Conservation (phyloP, 2,888 invertebrate genomes). For the Campoplex capitator region DNA sequence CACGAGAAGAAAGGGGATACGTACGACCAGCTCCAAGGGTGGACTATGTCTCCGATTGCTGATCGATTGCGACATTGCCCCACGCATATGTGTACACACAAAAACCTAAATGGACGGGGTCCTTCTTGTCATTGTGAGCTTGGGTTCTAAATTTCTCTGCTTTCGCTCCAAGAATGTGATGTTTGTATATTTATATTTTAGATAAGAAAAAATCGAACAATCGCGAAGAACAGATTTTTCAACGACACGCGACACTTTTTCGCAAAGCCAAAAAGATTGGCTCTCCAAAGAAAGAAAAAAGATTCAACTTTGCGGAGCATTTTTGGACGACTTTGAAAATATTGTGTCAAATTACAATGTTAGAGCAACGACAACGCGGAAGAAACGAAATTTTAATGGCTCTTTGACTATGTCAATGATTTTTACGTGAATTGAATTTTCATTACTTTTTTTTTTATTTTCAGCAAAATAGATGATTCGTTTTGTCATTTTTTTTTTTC, state of each 20-base stretch:
- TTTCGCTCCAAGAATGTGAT: background rate
- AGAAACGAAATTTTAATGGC: background rate
- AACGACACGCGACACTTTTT: no score
- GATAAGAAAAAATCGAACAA: background rate
- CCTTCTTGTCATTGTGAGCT: constrained; percentile 2
- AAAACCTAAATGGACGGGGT: background rate
- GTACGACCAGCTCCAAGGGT: constrained; percentile 76
- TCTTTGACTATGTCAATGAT: background rate
- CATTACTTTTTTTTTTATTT: background rate
- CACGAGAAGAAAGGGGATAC: constrained; percentile 67
- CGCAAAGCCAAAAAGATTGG: background rate
- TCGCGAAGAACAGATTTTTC: background rate
- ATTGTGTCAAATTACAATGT: background rate
- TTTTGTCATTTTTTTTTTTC: background rate
- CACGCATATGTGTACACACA: background rate
- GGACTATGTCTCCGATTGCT: constrained; percentile 69
- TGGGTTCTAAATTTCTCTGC: background rate
- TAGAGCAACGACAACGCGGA: background rate
- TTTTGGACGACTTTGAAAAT: background rate
- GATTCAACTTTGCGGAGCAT: background rate
- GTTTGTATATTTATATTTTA: background rate
- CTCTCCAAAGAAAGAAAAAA: no score
- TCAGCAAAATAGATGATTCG: no score
- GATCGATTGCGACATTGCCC: constrained; percentile 77
- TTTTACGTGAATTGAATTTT: background rate